Conservation (phyloP, 1,140 invertebrate genomes). For the Campodea augens region DNA sequence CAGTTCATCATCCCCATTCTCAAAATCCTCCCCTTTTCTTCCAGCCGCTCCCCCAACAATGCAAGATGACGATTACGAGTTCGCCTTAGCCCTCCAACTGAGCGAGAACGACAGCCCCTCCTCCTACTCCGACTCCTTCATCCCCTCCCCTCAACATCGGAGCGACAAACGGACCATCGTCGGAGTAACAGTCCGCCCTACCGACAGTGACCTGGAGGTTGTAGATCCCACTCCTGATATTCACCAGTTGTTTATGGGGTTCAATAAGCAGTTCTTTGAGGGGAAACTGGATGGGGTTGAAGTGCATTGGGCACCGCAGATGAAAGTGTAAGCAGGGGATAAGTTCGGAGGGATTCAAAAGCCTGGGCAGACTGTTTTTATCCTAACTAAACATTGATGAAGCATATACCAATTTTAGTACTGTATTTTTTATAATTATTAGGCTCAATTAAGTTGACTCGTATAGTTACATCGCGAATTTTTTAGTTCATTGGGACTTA, state of each 20-base stretch:
- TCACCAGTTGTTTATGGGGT: conserved; percentile 61
- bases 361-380: conserved; percentile 2
- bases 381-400: not conserved
- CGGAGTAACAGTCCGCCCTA: too few species aligned
- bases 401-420: not conserved
- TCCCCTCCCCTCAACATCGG: too few species aligned
- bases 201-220: too few species aligned
- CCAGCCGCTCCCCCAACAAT: too few species aligned
- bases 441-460: not conserved
- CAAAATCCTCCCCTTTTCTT: too few species aligned
- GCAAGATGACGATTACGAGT: too few species aligned
- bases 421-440: not conserved
- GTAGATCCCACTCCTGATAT: conserved; percentile 89
- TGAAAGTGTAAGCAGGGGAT: conserved; percentile 56
- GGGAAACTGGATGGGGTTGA: conserved; percentile 48
- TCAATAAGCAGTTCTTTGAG: conserved; percentile 73
- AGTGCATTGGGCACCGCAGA: conserved; percentile 84
- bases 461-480: not conserved
- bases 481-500: not conserved
- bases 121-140: too few species aligned
- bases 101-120: too few species aligned
- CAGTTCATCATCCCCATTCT: too few species aligned
- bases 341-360: too few species aligned
- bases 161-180: too few species aligned
- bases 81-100: too few species aligned